These are phyloP conservation scores for Cassiopea andromeda DNA, from an alignment of 30 jellyfish, hydroid and myxozoan genomes.

Conservation along the genomic window DNA sequence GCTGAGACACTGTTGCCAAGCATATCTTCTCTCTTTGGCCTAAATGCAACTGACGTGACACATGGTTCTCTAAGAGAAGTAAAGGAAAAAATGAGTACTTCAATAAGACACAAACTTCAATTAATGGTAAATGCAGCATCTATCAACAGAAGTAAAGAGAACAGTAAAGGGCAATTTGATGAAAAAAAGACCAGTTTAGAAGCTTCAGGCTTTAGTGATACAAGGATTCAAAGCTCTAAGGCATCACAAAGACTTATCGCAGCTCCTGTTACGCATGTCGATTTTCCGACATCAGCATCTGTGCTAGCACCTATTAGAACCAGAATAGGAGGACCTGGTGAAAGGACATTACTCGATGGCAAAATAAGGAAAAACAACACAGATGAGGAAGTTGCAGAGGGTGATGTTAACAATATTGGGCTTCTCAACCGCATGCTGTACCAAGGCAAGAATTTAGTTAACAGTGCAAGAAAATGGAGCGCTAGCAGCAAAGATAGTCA, in stretches of 20 bases:
- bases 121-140: conserved; percentile 12
- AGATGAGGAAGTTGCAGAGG: neutral
- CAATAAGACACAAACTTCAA: conserved; percentile 15
- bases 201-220: neutral
- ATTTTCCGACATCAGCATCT: neutral
- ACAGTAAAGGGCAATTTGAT: neutral
- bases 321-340: neutral
- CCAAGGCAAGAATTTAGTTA: conserved; percentile 17
- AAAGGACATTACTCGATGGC: neutral
- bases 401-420: neutral
- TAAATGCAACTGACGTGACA: conserved; percentile 13
- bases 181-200: neutral
- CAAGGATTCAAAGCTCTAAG: neutral
- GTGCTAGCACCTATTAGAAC: conserved; percentile 32
- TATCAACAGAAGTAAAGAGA: neutral
- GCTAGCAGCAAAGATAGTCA: neutral
- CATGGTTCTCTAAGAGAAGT: conserved; percentile 11
- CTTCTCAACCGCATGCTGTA: conserved; percentile 16
- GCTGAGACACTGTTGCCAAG: conserved; percentile 30
- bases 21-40: conserved; percentile 26
- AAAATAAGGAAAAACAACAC: neutral
- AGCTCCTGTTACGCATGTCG: neutral
- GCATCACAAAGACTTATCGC: neutral
- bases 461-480: neutral
- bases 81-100: conserved; percentile 18